Evolutionary conservation across 2,888 invertebrate genomes (phyloP).

Genomic region (Brenthis ino): DNA sequence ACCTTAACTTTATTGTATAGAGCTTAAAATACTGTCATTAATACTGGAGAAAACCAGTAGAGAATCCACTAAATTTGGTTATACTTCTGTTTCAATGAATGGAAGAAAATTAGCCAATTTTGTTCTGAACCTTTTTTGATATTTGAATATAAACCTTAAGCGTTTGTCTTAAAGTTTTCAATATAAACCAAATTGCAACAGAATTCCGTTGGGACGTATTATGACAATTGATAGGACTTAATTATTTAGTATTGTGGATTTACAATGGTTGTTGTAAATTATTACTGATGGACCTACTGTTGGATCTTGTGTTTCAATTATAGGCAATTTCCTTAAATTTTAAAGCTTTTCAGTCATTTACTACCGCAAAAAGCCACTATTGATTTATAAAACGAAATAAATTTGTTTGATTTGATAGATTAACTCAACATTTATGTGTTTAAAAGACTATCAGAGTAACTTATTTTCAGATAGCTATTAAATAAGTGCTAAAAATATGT

Average conservation of each 20-base stretch:
- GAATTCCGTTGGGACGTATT: conserved; percentile 43
- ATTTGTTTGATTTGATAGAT: background rate
- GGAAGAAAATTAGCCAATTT: conserved; percentile 26
- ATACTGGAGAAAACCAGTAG: conserved; percentile 29
- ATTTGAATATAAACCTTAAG: conserved; percentile 44
- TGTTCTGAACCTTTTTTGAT: conserved; percentile 15
- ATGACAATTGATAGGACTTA: conserved; percentile 35
- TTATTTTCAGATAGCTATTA: background rate
- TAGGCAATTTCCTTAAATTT: conserved; percentile 27
- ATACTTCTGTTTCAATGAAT: conserved; percentile 42
- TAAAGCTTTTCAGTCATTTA: conserved; percentile 14
- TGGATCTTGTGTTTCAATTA: conserved; percentile 29
- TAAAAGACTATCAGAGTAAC: background rate
- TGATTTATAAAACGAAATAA: background rate
- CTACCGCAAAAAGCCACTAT: conserved; percentile 4
- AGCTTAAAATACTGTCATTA: conserved; percentile 35
- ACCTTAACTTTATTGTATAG: conserved; percentile 18
- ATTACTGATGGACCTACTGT: conserved; percentile 34
- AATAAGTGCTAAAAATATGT: background rate
- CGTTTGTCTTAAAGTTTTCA: background rate
- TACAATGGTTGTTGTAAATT: conserved; percentile 38
- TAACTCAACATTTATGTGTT: background rate
- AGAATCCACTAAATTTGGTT: conserved; percentile 38
- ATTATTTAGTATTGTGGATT: conserved; percentile 27
- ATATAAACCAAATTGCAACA: conserved; percentile 28